Evolutionary conservation across 2,113 vertebrate genomes (phyloP), one percentile per base, ranked within the genome.

Genomic region (Felis chaus): DNA sequence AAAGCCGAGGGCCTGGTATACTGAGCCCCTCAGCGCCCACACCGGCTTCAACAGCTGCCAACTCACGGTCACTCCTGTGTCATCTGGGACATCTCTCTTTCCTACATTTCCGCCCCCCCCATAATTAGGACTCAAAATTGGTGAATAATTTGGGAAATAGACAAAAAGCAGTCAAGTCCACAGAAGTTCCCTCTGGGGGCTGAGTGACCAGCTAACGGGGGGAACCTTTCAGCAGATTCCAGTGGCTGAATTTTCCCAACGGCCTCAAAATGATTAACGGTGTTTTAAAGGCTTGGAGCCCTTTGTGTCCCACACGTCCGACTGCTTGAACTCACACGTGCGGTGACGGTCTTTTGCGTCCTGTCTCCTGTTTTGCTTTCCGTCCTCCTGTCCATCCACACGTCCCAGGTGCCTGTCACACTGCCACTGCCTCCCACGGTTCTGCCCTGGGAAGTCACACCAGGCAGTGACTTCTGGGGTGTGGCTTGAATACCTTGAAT

Each of bases 281-380:
- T 8, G 61, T n/a, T 53, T 78, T 57, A 69, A 73, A 76, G 92
- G 65, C 15, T 74, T 3, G 0, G 21, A 21, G 27, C 33, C 53
- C 36, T 39, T 57, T 39, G 41, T 23, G 76, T 36, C 82, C 3
- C 15, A 2, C 25, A 18, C 0, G 0, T 5, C 81, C 7, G 45
- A 10, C 53, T 71, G 57, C 36, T 95, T 96, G 66, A 25, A 31
- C 8, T 61, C 39, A 29, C 0, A 0, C 31, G 2, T 0, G 0
- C 3, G 11, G 18, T 13, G 36, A 21, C 10, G 39, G 33, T 65
- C 76, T 39, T 25, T 36, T 39, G 2, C 8, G 2, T 9, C 18
- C 55, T 31, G 31, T 41, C 55, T 95, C 78, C 41, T 10, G 73
- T 96, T 97, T 89, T 97, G 86, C 98, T 78, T 48, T 97, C 97